Conservation (phyloP, 1,140 invertebrate genomes). For the Cydia fagiglandana region DNA sequence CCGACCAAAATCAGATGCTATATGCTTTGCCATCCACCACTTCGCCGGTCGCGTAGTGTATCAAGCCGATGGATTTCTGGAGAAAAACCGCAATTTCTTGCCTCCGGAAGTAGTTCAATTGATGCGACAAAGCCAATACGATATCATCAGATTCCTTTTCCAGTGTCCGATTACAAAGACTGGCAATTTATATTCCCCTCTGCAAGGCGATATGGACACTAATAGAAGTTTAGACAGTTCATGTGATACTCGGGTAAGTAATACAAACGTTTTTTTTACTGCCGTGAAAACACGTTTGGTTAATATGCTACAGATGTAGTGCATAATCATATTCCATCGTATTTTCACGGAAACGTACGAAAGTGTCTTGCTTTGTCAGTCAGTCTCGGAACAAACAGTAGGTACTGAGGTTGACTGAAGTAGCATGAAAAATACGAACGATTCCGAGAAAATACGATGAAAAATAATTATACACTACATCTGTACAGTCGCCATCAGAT, state of each 20-base stretch:
- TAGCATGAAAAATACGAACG: no score
- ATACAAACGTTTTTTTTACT: not conserved
- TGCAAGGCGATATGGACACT: conserved; percentile 77
- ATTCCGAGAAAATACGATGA: no score
- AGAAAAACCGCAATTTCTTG: conserved; percentile 92
- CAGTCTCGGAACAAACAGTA: no score
- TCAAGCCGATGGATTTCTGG: conserved; percentile 87
- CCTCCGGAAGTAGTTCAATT: conserved; percentile 89
- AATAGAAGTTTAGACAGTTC: conserved; percentile 69
- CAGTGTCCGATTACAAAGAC: conserved; percentile 91
- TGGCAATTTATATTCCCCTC: conserved; percentile 84
- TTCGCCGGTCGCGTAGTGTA: conserved; percentile 90
- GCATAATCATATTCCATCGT: no score
- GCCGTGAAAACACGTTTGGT: not conserved
- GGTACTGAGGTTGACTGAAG: no score
- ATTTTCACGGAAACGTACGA: no score
- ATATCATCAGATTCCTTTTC: conserved; percentile 88
- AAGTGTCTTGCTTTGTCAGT: no score
- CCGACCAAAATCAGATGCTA: conserved; percentile 86
- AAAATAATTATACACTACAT: no score
- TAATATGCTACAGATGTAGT: no score
- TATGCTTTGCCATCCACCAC: conserved; percentile 87
- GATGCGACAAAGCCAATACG: conserved; percentile 85
- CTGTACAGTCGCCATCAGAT: no score
- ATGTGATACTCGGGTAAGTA: conserved; percentile 62